These are phyloP conservation scores for Alces alces DNA, from an alignment of 2,113 vertebrate genomes.

Conservation along the genomic window DNA sequence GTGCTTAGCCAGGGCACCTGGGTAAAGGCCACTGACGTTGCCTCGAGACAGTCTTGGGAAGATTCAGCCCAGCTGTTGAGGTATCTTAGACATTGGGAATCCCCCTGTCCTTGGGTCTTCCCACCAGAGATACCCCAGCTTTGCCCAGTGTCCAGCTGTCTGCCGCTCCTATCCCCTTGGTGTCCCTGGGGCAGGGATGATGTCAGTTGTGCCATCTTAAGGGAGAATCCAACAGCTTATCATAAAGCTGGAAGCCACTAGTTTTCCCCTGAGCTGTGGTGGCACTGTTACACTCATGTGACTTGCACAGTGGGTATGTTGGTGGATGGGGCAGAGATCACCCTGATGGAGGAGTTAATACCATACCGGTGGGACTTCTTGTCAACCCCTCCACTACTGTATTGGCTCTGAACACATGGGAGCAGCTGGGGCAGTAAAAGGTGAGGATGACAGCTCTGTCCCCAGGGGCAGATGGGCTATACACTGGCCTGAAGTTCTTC, in stretches of 20 bases:
- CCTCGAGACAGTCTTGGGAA: background rate
- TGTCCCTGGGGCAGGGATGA: background rate
- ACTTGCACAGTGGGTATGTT: background rate
- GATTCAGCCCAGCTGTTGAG: background rate
- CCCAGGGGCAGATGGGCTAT: background rate
- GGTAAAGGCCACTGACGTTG: background rate
- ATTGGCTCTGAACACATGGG: background rate
- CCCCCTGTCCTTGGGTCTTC: background rate
- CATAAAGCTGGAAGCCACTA: background rate
- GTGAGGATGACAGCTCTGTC: constrained; percentile 36
- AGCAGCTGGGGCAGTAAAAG: background rate
- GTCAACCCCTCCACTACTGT: background rate
- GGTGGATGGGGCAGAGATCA: background rate
- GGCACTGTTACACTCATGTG: background rate
- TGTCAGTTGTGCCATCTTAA: background rate
- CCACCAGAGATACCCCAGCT: background rate
- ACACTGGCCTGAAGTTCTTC: background rate
- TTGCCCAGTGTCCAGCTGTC: background rate
- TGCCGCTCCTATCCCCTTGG: background rate
- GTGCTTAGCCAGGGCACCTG: background rate
- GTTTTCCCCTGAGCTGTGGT: background rate
- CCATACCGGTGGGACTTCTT: constrained; percentile 1
- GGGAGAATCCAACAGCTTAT: background rate
- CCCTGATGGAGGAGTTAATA: background rate
- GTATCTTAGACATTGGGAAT: background rate